phyloP scores from a whole-genome alignment of 2,113 vertebrate genomes.

The Corythornis cristatus region DNA sequence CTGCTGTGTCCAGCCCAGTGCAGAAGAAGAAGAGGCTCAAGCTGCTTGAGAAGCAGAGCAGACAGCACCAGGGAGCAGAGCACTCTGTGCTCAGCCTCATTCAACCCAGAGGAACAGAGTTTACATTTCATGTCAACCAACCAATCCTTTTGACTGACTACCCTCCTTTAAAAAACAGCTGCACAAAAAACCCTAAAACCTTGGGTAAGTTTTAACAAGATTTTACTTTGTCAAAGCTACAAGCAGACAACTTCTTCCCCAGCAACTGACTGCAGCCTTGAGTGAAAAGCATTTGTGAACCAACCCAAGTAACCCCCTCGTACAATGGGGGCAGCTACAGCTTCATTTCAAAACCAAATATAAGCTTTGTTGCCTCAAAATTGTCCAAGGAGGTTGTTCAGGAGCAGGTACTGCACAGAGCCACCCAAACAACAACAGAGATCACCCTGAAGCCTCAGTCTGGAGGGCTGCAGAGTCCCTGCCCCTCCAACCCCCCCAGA shows the following conservation, averaged over 20 bases:
- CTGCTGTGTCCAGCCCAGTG: not conserved
- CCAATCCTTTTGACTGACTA: not conserved
- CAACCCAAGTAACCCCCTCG: not conserved
- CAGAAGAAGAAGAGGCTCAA: not conserved
- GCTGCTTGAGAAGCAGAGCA: not conserved
- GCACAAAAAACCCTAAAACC: not conserved
- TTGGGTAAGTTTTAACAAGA: not conserved
- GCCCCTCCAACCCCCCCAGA: not conserved
- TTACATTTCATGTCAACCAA: not conserved
- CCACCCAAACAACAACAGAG: not conserved
- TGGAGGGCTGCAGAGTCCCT: not conserved
- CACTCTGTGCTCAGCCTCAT: not conserved
- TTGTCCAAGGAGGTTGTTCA: not conserved
- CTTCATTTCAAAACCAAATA: not conserved
- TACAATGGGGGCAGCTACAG: not conserved
- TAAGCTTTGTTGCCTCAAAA: not conserved
- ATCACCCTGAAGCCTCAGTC: not conserved
- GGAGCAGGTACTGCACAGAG: not conserved
- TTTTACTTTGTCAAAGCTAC: not conserved
- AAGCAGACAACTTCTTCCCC: not conserved
- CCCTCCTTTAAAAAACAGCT: not conserved
- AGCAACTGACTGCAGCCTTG: not conserved
- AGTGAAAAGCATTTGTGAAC: not conserved
- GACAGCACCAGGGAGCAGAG: rapidly evolving
- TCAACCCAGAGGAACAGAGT: not conserved